These are phyloP conservation scores for Proctacanthus coquilletti DNA, from an alignment of 1,140 invertebrate genomes.

Conservation along the genomic window DNA sequence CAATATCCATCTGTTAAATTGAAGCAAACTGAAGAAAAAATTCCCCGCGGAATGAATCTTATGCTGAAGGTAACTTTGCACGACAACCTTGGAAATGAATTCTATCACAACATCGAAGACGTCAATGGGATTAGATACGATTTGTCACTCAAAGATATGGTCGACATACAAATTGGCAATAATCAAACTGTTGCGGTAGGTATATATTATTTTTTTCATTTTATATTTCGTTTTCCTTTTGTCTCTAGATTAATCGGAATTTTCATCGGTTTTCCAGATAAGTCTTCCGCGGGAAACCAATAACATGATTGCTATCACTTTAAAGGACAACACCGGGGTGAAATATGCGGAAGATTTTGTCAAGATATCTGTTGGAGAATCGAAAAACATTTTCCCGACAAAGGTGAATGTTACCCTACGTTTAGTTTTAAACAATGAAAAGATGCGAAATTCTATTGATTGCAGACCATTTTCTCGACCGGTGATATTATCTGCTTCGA, in stretches of 20 bases:
- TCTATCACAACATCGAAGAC: constrained; percentile 27
- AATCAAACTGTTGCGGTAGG: constrained; percentile 27
- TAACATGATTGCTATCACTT: constrained; percentile 24
- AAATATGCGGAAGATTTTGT: constrained; percentile 28
- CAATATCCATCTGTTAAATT: constrained; percentile 18
- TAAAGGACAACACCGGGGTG: constrained; percentile 23
- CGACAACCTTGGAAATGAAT: constrained; percentile 29
- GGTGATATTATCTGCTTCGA: constrained; percentile 40
- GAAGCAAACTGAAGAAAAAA: constrained; percentile 17
- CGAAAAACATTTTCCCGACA: constrained; percentile 21
- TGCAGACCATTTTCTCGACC: constrained; percentile 34
- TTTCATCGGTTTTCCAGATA: no score
- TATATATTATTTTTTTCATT: constrained; percentile 4
- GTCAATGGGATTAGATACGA: constrained; percentile 23
- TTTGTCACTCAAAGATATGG: constrained; percentile 24
- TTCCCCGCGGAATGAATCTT: constrained; percentile 28
- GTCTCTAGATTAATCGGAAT: no score
- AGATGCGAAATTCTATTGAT: constrained; percentile 5
- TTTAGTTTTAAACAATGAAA: background rate
- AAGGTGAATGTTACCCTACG: constrained; percentile 17
- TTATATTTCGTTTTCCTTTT: background rate
- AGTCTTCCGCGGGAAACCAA: constrained; percentile 22
- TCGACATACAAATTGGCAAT: constrained; percentile 24
- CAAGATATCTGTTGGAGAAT: constrained; percentile 21
- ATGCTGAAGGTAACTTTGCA: constrained; percentile 26